These are phyloP conservation scores for Grallaria varia DNA, from an alignment of 2,113 vertebrate genomes.

Conservation along the genomic window DNA sequence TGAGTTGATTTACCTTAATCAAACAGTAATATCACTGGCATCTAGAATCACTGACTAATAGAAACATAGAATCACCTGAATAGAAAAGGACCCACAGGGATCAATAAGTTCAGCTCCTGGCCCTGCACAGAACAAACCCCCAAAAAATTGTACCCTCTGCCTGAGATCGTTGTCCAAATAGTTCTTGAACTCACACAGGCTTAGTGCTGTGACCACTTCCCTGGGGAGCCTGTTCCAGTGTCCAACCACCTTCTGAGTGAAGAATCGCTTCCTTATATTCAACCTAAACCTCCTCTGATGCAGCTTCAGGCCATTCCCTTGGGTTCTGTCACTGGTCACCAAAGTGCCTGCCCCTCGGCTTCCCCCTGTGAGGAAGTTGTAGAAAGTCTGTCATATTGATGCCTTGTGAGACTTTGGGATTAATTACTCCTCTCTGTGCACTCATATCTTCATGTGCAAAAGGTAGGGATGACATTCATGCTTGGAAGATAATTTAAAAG, in stretches of 20 bases:
- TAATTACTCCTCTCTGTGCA: not conserved
- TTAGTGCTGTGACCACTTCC: not conserved
- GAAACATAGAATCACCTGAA: not conserved
- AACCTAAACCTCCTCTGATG: not conserved
- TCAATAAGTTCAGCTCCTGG: not conserved
- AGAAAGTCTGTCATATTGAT: not conserved
- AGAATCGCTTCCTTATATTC: no score
- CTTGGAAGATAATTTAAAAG: not conserved
- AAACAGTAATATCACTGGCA: not conserved
- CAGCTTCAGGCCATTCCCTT: not conserved
- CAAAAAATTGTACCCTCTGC: rapidly evolving
- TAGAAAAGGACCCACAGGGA: not conserved
- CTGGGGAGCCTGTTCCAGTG: not conserved
- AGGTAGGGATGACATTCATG: not conserved
- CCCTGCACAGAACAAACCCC: not conserved
- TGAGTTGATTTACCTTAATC: not conserved
- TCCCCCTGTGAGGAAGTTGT: not conserved
- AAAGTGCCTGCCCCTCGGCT: not conserved
- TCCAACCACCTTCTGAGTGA: not conserved
- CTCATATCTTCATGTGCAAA: not conserved
- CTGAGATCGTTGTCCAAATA: not conserved
- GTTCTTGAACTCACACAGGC: not conserved
- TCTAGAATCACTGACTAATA: not conserved
- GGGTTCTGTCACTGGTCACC: not conserved
- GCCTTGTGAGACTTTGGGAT: not conserved